Conservation (phyloP, 2,113 vertebrate species). For the Machaerirhynchus nigripectus region DNA sequence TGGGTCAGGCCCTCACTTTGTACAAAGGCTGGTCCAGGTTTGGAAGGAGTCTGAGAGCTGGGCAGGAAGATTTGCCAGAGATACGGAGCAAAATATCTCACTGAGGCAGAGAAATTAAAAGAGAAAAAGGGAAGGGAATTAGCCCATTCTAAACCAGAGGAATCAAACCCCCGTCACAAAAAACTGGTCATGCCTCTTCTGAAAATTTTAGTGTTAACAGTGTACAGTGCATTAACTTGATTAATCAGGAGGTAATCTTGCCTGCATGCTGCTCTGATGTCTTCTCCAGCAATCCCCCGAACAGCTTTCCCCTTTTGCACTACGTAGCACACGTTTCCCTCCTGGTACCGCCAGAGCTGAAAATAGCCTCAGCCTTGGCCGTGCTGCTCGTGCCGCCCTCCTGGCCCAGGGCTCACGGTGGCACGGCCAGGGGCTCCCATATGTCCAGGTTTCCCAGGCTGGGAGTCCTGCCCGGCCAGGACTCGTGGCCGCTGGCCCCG, state of each 20-base stretch:
- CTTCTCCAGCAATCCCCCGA: neutral
- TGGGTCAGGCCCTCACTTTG: neutral
- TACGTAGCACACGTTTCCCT: accelerated
- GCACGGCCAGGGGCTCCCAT: neutral
- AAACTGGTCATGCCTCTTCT: neutral
- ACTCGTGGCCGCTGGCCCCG: neutral
- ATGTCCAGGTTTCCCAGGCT: slow-evolving; percentile 31
- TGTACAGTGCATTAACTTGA: neutral
- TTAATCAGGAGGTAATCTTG: neutral
- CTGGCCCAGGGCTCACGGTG: neutral
- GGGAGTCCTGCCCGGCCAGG: neutral
- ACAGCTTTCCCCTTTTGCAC: neutral
- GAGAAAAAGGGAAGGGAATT: neutral
- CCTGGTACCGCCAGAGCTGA: neutral
- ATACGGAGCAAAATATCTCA: accelerated
- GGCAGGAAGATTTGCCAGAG: neutral
- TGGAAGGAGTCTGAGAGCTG: neutral
- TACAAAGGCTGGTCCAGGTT: neutral
- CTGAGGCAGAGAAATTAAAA: neutral
- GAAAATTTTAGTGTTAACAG: neutral
- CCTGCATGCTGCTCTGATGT: accelerated
- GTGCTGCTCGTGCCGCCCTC: neutral
- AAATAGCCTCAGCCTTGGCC: neutral
- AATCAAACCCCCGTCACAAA: neutral
- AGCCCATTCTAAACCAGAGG: neutral